phyloP scores from a whole-genome alignment of 2,888 invertebrate genomes.

The Ichneumoninae sp. region DNA sequence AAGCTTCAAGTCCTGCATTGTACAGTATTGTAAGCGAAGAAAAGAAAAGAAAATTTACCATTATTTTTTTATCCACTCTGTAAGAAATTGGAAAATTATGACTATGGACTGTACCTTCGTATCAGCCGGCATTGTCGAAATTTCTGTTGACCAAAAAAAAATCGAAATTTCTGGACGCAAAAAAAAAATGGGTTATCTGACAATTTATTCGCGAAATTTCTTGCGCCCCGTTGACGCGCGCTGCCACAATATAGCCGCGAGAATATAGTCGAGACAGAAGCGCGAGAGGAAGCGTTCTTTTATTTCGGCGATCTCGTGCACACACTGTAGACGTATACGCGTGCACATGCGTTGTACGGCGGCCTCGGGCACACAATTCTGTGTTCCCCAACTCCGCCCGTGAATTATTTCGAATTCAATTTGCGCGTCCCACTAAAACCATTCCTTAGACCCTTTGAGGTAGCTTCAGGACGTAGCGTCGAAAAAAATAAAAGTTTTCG shows the following conservation, averaged over 20 bases:
- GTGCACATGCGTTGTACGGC: background rate
- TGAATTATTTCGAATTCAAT: constrained; percentile 30
- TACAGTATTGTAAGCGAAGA: background rate
- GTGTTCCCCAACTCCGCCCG: background rate
- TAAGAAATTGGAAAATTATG: background rate
- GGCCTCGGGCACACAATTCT: background rate
- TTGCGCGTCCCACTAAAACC: background rate
- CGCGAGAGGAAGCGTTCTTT: constrained; percentile 25
- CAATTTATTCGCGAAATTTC: constrained; percentile 31
- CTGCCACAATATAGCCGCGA: constrained; percentile 12
- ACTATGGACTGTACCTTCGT: constrained; percentile 65
- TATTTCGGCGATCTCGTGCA: constrained; percentile 16
- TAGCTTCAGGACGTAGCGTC: background rate
- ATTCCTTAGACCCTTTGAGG: background rate
- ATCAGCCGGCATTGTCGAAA: constrained; percentile 68
- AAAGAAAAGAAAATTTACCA: background rate
- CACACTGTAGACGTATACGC: background rate
- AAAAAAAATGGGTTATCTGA: background rate
- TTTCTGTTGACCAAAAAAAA: constrained; percentile 24
- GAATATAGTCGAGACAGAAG: constrained; percentile 2
- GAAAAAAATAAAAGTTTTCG: background rate
- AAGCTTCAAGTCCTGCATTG: constrained; percentile 83
- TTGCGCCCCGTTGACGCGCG: constrained; percentile 2
- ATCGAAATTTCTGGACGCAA: background rate
- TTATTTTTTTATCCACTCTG: background rate